Percentiles rank a stretch among this genome's conserved stretches.
phyloP scores from a whole-genome alignment of 2,888 invertebrate genomes.

The Hydrotaea diabolus region DNA sequence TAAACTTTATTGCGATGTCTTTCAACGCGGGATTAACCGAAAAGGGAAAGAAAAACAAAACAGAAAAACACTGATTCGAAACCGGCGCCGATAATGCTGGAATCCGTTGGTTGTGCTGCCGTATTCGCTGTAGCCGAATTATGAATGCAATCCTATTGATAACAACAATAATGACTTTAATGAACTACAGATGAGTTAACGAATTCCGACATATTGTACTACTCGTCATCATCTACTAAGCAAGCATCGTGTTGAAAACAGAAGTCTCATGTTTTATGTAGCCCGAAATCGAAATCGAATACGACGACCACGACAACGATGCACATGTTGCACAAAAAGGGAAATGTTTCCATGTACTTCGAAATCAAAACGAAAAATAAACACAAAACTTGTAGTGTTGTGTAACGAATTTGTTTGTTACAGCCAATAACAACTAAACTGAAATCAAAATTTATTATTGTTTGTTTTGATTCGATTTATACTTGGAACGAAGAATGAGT shows the following conservation, averaged over 20 bases:
- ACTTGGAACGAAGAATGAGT: not conserved
- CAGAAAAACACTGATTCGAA: too few relatives aligned
- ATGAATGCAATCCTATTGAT: slow-evolving; percentile 51
- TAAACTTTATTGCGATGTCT: slow-evolving; percentile 27
- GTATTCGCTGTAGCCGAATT: not conserved
- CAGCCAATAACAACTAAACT: not conserved
- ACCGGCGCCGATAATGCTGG: not conserved
- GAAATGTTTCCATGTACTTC: not conserved
- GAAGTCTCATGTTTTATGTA: not conserved
- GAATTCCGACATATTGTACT: not conserved
- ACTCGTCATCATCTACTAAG: not conserved
- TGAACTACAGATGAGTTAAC: slow-evolving; percentile 60
- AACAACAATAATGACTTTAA: slow-evolving; percentile 61
- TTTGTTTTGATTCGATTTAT: not conserved
- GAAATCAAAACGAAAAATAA: too few relatives aligned
- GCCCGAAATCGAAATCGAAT: too few relatives aligned
- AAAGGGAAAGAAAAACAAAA: too few relatives aligned
- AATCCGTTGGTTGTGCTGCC: too few relatives aligned
- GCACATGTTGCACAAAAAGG: not conserved
- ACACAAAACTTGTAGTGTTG: not conserved
- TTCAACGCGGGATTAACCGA: not conserved
- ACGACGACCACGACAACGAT: too few relatives aligned
- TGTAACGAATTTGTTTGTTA: not conserved
- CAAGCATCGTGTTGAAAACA: too few relatives aligned
- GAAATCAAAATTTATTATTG: not conserved